Evolutionary conservation across 23 tunicate species (phyloP).

Genomic region (Trididemnum clinides): DNA sequence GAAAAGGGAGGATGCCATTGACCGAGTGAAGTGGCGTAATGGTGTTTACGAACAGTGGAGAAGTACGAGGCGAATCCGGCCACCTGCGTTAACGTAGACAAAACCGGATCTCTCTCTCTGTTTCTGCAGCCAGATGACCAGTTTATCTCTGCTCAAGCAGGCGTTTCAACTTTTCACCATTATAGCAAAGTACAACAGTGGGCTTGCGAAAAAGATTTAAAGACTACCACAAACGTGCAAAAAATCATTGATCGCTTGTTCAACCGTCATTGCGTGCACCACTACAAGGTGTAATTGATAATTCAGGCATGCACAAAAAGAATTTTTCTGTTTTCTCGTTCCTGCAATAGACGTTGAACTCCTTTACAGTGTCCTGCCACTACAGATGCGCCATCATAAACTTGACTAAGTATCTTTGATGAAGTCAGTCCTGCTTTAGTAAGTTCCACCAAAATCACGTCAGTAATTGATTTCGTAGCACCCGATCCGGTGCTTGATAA

Average conservation of each 20-base stretch:
- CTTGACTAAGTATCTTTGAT: conserved; percentile 13
- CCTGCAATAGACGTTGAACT: conserved; percentile 5
- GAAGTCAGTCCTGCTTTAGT: conserved; percentile 6
- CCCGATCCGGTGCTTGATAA: conserved; percentile 1
- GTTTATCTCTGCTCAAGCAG: neutral
- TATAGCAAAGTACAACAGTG: conserved; percentile 5
- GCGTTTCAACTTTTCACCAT: conserved; percentile 2
- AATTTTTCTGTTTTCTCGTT: neutral
- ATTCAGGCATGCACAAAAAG: conserved; percentile 1
- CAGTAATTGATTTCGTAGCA: conserved; percentile 9
- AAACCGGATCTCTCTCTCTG: too few relatives aligned
- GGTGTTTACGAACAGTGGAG: too few relatives aligned
- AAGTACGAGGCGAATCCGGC: too few relatives aligned
- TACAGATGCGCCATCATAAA: conserved; percentile 13
- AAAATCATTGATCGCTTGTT: conserved; percentile 6
- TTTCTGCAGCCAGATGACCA: conserved; percentile 10
- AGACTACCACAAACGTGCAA: conserved; percentile 2
- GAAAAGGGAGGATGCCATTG: too few relatives aligned
- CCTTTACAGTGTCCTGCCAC: conserved; percentile 10
- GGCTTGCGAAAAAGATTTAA: too few relatives aligned
- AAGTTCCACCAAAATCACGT: conserved; percentile 5
- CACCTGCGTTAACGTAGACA: too few relatives aligned
- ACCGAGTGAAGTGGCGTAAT: too few relatives aligned
- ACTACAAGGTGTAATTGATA: conserved; percentile 9
- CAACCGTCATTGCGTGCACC: conserved; percentile 2